Evolutionary conservation across 2,888 invertebrate species (phyloP).

Genomic region (Drosophila mettleri): DNA sequence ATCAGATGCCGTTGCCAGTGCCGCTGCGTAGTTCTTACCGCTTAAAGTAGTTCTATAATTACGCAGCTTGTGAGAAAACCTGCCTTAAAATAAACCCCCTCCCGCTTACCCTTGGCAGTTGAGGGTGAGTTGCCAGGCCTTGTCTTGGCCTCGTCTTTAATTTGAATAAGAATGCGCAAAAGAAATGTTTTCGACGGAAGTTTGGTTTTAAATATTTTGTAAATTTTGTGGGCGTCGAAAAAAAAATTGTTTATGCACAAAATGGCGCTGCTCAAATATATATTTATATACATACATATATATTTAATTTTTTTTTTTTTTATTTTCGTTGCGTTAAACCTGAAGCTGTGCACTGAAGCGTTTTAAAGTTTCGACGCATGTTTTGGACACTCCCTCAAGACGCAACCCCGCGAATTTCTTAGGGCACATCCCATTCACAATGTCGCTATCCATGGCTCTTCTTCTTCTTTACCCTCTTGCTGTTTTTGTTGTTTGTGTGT

Average conservation of each 20-base stretch:
- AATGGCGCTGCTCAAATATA: conserved; percentile 64
- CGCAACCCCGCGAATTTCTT: conserved; percentile 36
- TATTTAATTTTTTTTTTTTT: neutral
- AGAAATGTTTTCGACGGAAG: conserved; percentile 60
- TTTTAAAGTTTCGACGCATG: conserved; percentile 55
- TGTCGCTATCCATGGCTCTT: conserved; percentile 11
- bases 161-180: conserved; percentile 69
- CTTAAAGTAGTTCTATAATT: conserved; percentile 67
- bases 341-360: conserved; percentile 63
- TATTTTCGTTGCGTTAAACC: conserved; percentile 18
- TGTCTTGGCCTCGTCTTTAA: conserved; percentile 26
- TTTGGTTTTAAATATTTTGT: conserved; percentile 80
- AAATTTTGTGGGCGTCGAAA: conserved; percentile 78
- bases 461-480: conserved; percentile 22
- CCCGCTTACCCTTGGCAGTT: neutral
- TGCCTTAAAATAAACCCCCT: conserved; percentile 18
- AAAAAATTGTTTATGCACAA: conserved; percentile 50
- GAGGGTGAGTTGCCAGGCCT: conserved; percentile 35
- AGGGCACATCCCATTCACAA: conserved; percentile 42
- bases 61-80: conserved; percentile 72
- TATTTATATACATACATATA: neutral
- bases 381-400: conserved; percentile 74
- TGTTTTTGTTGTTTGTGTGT: conserved; percentile 44
- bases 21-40: conserved; percentile 43
- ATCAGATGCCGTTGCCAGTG: conserved; percentile 13